phyloP scores from a whole-genome alignment of 2,888 invertebrate species.

The Limenitis camilla region DNA sequence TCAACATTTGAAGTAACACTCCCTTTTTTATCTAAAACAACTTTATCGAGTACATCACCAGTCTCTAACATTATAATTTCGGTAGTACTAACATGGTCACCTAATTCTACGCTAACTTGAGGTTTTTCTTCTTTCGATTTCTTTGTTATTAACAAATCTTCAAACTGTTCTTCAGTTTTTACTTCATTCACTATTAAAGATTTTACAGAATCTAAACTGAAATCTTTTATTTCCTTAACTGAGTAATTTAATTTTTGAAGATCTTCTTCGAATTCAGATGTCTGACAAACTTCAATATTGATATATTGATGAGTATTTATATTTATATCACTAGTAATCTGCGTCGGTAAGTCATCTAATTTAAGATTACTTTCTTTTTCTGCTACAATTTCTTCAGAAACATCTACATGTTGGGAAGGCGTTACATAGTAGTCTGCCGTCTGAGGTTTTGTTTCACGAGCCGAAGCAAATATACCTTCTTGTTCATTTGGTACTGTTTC shows the following conservation, averaged over 20 bases:
- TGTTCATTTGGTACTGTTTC: constrained; percentile 46
- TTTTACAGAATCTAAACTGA: constrained; percentile 36
- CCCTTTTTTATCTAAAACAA: constrained; percentile 31
- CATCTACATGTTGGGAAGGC: constrained; percentile 49
- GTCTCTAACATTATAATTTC: constrained; percentile 37
- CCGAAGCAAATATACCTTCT: constrained; percentile 31
- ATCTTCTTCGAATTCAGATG: constrained; percentile 38
- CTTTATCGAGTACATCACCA: constrained; percentile 32
- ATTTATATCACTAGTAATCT: constrained; percentile 30
- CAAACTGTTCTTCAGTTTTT: constrained; percentile 54
- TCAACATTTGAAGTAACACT: constrained; percentile 32
- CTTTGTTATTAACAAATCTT: constrained; percentile 30
- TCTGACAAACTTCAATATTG: constrained; percentile 38
- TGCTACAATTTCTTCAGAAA: constrained; percentile 38
- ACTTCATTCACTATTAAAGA: constrained; percentile 60
- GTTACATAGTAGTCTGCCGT: constrained; percentile 56
- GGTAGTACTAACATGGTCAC: constrained; percentile 33
- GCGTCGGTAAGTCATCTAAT: constrained; percentile 29
- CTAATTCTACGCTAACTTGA: constrained; percentile 37
- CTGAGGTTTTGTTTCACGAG: constrained; percentile 36
- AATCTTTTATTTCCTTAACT: constrained; percentile 30
- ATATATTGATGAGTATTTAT: constrained; percentile 41
- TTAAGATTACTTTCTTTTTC: constrained; percentile 44
- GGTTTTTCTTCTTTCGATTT: constrained; percentile 29
- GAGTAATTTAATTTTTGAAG: constrained; percentile 24